Conservation (phyloP, 2,113 vertebrate genomes). For the Hemiprocne comata region DNA sequence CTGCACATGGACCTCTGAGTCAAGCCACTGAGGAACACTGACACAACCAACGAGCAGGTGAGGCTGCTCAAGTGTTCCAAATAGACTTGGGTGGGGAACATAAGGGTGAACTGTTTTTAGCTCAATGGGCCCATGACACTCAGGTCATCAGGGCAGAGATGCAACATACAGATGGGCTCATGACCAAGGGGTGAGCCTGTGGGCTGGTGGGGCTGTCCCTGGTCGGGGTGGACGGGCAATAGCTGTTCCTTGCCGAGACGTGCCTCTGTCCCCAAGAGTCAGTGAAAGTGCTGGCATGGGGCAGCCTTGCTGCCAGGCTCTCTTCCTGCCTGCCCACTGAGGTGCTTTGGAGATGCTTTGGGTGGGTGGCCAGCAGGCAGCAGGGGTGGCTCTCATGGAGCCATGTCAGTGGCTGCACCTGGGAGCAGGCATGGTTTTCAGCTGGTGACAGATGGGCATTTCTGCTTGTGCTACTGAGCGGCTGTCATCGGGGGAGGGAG, state of each 20-base stretch:
- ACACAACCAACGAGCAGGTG: too few species aligned
- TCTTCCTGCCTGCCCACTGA: background rate
- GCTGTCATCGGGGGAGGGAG: background rate
- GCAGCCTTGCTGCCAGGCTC: background rate
- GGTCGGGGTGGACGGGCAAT: background rate
- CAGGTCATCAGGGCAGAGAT: too few species aligned
- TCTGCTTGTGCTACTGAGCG: background rate
- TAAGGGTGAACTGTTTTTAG: too few species aligned
- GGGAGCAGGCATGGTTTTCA: background rate
- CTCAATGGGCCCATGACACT: too few species aligned
- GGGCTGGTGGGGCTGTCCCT: background rate
- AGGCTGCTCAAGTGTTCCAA: too few species aligned
- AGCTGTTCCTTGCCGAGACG: background rate
- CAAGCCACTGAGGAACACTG: too few species aligned
- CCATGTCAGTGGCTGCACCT: background rate
- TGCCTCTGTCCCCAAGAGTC: background rate
- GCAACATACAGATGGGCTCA: too few species aligned
- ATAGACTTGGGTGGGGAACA: too few species aligned
- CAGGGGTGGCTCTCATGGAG: background rate
- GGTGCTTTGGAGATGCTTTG: background rate
- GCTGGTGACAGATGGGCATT: background rate
- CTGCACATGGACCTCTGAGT: too few species aligned
- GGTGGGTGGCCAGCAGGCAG: background rate
- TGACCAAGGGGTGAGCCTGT: too few species aligned
- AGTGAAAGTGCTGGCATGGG: rapidly evolving